Conservation (phyloP, 2,113 vertebrate species). For the Megaleporinus macrocephalus region DNA sequence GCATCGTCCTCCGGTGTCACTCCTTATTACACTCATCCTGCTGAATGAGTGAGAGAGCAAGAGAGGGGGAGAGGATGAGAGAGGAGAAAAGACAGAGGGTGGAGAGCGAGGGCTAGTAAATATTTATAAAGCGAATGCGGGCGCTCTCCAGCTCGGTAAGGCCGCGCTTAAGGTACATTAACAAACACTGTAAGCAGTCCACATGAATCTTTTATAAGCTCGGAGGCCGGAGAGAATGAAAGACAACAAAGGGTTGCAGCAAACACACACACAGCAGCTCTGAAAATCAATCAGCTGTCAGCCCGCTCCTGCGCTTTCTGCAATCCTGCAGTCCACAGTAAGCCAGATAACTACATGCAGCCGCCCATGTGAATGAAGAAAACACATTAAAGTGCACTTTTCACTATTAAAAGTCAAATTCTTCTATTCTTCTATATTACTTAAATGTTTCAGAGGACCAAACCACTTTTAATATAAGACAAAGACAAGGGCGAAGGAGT, state of each 20-base stretch:
- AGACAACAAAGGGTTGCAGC: constrained; percentile 66
- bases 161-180: constrained; percentile 65
- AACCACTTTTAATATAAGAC: too few relatives aligned
- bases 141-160: constrained; percentile 50
- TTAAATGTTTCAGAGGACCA: too few relatives aligned
- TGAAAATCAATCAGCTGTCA: constrained; percentile 65
- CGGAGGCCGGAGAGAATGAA: constrained; percentile 65
- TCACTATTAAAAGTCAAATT: too few relatives aligned
- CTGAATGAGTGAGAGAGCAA: constrained; percentile 14
- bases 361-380: neutral
- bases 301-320: constrained; percentile 47
- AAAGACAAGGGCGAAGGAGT: too few relatives aligned
- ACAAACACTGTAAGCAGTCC: constrained; percentile 64
- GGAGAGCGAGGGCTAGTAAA: constrained; percentile 55
- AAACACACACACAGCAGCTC: constrained; percentile 42
- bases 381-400: neutral
- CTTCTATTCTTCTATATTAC: too few relatives aligned
- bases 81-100: constrained; percentile 14
- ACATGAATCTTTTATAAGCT: constrained; percentile 77
- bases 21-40: constrained; percentile 8
- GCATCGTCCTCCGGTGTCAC: constrained; percentile 21
- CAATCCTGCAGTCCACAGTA: constrained; percentile 52
- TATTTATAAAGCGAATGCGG: constrained; percentile 62
- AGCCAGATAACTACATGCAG: constrained; percentile 1
- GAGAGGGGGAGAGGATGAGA: neutral